Evolutionary conservation across 2,888 invertebrate species (phyloP).

Genomic region (Saturnia pavonia): DNA sequence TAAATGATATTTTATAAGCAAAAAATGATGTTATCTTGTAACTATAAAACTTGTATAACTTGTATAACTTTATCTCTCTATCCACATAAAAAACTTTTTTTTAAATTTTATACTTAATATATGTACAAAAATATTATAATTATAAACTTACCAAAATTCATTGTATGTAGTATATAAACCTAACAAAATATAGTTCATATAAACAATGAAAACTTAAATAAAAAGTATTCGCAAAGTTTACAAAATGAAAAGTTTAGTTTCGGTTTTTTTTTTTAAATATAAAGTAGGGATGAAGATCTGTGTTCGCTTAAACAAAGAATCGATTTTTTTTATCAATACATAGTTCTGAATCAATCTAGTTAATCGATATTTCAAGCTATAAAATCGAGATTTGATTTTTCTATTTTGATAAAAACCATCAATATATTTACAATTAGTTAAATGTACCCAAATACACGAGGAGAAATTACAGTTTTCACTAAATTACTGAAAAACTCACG

Average conservation of each 20-base stretch:
- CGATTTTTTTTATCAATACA: too few relatives aligned
- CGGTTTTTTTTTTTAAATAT: background rate
- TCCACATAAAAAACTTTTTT: background rate
- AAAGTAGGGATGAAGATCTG: too few relatives aligned
- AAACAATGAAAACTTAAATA: background rate
- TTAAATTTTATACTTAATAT: background rate
- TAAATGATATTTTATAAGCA: background rate
- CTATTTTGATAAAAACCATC: too few relatives aligned
- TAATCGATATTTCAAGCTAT: too few relatives aligned
- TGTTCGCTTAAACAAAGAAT: too few relatives aligned
- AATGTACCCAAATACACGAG: too few relatives aligned
- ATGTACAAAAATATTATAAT: background rate
- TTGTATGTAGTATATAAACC: background rate
- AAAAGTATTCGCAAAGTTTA: background rate
- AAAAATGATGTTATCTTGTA: background rate
- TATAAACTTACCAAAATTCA: constrained; percentile 4
- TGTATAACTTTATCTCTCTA: background rate
- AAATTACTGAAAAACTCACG: too few relatives aligned
- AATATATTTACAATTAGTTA: too few relatives aligned
- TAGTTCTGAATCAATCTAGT: too few relatives aligned
- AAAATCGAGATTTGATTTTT: too few relatives aligned
- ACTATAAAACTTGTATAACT: background rate
- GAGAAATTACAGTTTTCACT: too few relatives aligned
- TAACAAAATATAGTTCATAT: background rate
- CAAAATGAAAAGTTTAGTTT: background rate